Percentiles rank a stretch among this genome's conserved stretches.
phyloP scores from a whole-genome alignment of 2,113 vertebrate species.

The Melanerpes aurifrons region DNA sequence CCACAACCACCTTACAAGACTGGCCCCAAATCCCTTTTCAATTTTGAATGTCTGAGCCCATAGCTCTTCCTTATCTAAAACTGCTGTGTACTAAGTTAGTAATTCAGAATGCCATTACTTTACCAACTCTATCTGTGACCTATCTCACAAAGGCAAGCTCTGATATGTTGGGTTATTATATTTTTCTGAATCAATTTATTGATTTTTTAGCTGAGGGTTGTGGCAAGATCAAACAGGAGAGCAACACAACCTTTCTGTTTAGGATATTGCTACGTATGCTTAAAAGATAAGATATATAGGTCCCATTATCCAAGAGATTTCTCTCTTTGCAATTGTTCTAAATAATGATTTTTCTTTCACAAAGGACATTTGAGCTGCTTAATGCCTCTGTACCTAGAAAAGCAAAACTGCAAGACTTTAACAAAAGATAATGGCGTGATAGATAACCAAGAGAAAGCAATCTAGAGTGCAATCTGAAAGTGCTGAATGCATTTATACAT shows the following conservation, averaged over 20 bases:
- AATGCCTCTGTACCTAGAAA: background rate
- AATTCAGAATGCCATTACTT: background rate
- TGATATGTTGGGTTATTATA: background rate
- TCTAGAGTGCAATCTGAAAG: background rate
- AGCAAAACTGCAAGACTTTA: background rate
- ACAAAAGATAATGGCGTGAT: background rate
- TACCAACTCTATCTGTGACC: background rate
- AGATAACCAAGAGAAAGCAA: background rate
- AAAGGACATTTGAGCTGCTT: background rate
- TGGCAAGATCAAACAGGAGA: slow-evolving; percentile 7
- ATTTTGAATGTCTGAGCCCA: background rate
- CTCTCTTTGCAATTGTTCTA: background rate
- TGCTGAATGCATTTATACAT: background rate
- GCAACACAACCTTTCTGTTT: background rate
- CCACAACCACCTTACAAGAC: background rate
- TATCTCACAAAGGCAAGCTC: background rate
- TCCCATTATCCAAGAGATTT: background rate
- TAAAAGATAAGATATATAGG: background rate
- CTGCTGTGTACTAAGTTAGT: background rate
- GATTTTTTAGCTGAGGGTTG: background rate
- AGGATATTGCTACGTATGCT: background rate
- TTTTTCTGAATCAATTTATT: slow-evolving; percentile 28
- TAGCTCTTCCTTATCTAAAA: background rate
- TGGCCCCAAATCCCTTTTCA: background rate
- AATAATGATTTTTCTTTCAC: background rate